Base-by-base conservation (phyloP, 2,797 vertebrate species). In the Crypturellus tataupa region DNA sequence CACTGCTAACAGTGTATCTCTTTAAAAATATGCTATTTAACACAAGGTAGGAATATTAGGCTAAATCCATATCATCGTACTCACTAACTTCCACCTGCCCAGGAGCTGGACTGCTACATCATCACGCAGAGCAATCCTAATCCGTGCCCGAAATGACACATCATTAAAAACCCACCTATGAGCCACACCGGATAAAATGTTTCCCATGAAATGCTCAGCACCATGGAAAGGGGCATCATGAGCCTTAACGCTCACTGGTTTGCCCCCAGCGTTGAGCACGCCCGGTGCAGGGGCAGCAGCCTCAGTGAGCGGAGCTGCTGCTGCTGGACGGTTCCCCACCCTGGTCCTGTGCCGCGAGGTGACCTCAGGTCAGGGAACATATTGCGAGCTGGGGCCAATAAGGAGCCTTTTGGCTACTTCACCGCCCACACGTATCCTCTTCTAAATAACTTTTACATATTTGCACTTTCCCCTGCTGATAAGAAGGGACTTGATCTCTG, bases 281-380 rank as follows among this genome's bases (percentile, higher is more conserved):
- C 17, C 0, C 10, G 56, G 1, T 0, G 5, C 9, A 0, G 5
- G 16, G 27, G 3, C 6, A 18, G 44, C 42, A 24, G 6, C 18
- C 15, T 60, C 2, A 58, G 47, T 0, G 1, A 81, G 47, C 7
- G 0, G 44, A 59, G 24, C 29, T 2, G 11, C 9, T 64, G 75
- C 90, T 70, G 78, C 90, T 97, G 94, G 85, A 91, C 80, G 94
- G 88, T 91, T 96, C 93, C 89, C 35, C 58, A 15, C 40, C 56
- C 11, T 16, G 2, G 1, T 37, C 9, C 5, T 18, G 1, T 3
- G 8, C 13, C 23, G 15, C 21, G n/a, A 10, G 27, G 25, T 23
- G 65, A 19, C 1, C 31, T 24, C 23, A 3, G 12, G 33, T 6
- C 62, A 5, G 27, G 11, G 35, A 31, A 4, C 47, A 31, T 21